Evolutionary conservation across 2,888 invertebrate genomes (phyloP), one percentile per base, ranked within the genome.

Genomic region (Lacanobia wlatinum): DNA sequence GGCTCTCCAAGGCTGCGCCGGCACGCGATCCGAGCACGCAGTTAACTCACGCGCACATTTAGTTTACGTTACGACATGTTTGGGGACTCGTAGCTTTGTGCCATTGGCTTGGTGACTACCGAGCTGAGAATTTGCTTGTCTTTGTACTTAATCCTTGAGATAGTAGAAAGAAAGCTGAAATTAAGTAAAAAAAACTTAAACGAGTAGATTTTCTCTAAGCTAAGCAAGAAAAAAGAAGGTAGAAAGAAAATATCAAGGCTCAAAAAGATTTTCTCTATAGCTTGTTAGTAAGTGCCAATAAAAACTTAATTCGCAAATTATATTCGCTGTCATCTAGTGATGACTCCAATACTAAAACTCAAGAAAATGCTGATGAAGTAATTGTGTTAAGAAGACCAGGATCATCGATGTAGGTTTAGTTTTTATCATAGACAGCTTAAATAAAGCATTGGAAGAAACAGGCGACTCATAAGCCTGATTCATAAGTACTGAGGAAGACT

Each of bases 1-100:
- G 95, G 89, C 91, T 94, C 94, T 92, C 89, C 95, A 96, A 96
- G 96, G 96, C 91, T 95, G 93, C 90, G 82, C 83, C 79, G 90
- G 91, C 96, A 96, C 96, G 96, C 96, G 94, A 96, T 94, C 92
- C 88, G 89, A 88, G 93, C 95, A 96, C 95, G 95, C 94, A 96
- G 94, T 93, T 89, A 86, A 85, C 87, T 84, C 67, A 70, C 74
- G 73, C 70, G 70, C 85, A 86, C 76, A 87, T 78, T 87, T 87
- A 86, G 87, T 71, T 80, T 82, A 87, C 73, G 82, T 87, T 86
- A 84, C 83, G 64, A 74, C 83, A 81, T 60, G 68, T 76, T 48
- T 73, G 40, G 58, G 53, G 28, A 48, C 63, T 55, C 21, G 28
- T 64, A 38, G 53, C 28, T 52, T 66, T 53, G 61, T 63, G 43